Evolutionary conservation across 1,140 invertebrate genomes (phyloP), one percentile per base, ranked within the genome.

Genomic region (Cylas formicarius): DNA sequence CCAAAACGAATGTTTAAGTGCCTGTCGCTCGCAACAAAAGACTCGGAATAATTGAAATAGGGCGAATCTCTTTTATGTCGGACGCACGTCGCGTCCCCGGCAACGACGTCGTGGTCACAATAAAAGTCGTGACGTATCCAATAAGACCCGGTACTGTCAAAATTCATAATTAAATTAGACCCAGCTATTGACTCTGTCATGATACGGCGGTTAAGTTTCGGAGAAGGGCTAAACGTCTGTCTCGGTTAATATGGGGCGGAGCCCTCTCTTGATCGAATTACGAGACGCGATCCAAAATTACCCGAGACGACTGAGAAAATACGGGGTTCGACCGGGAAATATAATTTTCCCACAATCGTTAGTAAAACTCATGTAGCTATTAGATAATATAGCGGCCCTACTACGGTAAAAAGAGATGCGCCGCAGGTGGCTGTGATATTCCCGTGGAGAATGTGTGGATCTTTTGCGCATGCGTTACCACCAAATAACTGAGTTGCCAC

Each of bases 141-240:
- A 37, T 37, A 37, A 37, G 18, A 31, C 29, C 29, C 29, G 7
- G 11, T 16, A 17, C 11, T 11, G 11, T 31, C 29, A 31, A 5
- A 37, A 21, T 37, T 37, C 34, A 11, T 37, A 37, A 37, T 37
- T 37, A 21, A 37, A 37, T 37, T 37, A 31, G 29, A 31, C 13
- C 20, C 18, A 11, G 19, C 20, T 37, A 20, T 20, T 37, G 20
- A 37, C 34, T 21, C 34, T 18, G 20, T 21, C 19, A 18, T 20
- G 17, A 37, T 20, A 18, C 20, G 20, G 34, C 14, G 17, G 34
- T 31, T 31, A 31, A 5, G 18, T 13, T 5, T 31, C 18, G 18
- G 13, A 31, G 18, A n/a, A 21, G 6, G n/a, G n/a, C 16, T 2
- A 10, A 17, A 13, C 32, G 32, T 17, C 17, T 4, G 6, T 22